Conservation (phyloP, 1,140 invertebrate species). For the Nylanderia fulva region DNA sequence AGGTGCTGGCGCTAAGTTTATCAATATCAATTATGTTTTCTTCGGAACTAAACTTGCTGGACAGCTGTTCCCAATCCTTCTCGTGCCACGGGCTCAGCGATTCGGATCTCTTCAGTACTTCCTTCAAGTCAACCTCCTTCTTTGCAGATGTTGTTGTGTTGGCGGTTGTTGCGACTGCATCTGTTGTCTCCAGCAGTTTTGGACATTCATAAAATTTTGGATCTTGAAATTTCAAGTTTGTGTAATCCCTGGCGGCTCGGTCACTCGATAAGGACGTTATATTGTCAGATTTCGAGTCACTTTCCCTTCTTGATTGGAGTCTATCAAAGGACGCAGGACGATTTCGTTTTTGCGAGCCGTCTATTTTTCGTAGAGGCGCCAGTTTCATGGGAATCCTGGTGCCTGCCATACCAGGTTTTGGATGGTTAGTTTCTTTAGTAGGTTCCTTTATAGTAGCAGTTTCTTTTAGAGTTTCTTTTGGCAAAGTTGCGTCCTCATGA, state of each 20-base stretch:
- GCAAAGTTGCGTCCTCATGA: constrained; percentile 83
- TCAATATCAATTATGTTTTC: constrained; percentile 87
- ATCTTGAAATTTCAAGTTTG: constrained; percentile 82
- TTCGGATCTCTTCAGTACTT: constrained; percentile 83
- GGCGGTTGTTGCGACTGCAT: neutral
- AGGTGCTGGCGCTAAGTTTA: constrained; percentile 84
- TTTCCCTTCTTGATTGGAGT: constrained; percentile 63
- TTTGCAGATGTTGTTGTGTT: neutral
- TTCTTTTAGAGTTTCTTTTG: constrained; percentile 70
- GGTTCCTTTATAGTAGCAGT: neutral
- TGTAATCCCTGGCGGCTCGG: constrained; percentile 82
- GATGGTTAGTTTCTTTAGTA: constrained; percentile 3
- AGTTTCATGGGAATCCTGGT: constrained; percentile 83
- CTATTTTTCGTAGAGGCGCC: constrained; percentile 77
- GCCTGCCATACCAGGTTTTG: constrained; percentile 10
- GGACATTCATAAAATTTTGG: constrained; percentile 83
- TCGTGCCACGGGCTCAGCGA: constrained; percentile 83
- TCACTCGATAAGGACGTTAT: constrained; percentile 75
- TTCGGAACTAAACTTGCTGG: constrained; percentile 79
- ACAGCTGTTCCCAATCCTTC: constrained; percentile 83
- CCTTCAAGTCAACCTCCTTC: constrained; percentile 75
- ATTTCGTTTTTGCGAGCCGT: constrained; percentile 62
- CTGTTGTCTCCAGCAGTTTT: constrained; percentile 69
- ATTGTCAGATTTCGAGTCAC: constrained; percentile 63
- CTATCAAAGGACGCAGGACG: constrained; percentile 63